phyloP scores from a whole-genome alignment of 2,888 invertebrate species.

The Bugula neritina region DNA sequence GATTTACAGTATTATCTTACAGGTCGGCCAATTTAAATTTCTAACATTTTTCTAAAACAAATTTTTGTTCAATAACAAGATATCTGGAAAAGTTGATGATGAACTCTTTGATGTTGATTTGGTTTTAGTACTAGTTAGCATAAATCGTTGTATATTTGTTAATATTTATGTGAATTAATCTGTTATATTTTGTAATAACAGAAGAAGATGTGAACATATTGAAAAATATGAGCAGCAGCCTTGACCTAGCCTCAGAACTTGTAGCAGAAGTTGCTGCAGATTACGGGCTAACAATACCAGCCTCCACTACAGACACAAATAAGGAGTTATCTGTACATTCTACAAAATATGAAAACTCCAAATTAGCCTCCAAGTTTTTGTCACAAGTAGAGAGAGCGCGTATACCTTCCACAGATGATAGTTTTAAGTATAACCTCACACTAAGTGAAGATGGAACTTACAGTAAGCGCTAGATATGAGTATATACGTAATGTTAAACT shows the following conservation, averaged over 20 bases:
- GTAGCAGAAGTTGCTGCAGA: not conserved
- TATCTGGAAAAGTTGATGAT: too few species aligned
- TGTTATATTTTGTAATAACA: too few species aligned
- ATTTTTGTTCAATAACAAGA: too few species aligned
- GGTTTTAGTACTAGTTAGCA: too few species aligned
- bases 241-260: conserved; percentile 1
- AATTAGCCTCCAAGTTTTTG: not conserved
- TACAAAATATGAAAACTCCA: not conserved
- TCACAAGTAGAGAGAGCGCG: conserved; percentile 26
- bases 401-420: conserved; percentile 32
- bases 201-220: not conserved
- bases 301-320: not conserved
- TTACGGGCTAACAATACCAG: not conserved
- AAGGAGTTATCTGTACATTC: not conserved
- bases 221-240: not conserved
- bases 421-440: conserved; percentile 30
- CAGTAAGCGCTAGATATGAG: not conserved
- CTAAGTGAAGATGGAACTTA: conserved; percentile 1
- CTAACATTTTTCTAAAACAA: too few species aligned
- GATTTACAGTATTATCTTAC: too few species aligned
- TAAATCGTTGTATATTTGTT: too few species aligned
- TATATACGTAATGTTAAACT: too few species aligned
- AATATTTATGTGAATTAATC: too few species aligned
- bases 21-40: too few species aligned
- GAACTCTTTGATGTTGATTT: too few species aligned